Percentiles rank a stretch among this genome's conserved stretches.
Conservation (phyloP, 2,888 invertebrate species). For the Ischnura elegans region DNA sequence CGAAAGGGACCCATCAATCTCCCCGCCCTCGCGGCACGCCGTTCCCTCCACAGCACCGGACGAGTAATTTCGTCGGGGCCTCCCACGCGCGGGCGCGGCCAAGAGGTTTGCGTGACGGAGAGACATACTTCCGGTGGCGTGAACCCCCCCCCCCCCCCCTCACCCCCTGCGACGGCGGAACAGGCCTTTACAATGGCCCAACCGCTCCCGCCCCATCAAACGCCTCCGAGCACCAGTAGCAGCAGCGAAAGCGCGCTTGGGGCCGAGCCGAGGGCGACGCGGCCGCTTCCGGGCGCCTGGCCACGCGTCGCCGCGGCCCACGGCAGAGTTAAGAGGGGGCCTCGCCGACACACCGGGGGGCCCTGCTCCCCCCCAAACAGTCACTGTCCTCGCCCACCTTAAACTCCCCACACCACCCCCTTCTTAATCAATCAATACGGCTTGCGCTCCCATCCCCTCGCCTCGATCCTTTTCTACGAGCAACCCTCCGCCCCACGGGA, state of each 20-base stretch:
- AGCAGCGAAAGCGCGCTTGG: conserved; percentile 24
- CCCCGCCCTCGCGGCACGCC: conserved; percentile 8
- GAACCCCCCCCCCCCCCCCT: too few relatives aligned
- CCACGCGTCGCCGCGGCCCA: conserved; percentile 22
- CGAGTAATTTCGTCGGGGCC: conserved; percentile 52
- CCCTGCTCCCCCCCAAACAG: conserved; percentile 30
- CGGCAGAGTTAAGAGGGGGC: conserved; percentile 42
- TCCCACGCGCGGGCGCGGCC: conserved; percentile 43
- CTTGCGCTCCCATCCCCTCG: not conserved
- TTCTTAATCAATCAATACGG: conserved; percentile 64
- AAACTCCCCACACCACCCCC: not conserved
- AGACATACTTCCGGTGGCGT: conserved; percentile 67
- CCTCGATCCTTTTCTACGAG: not conserved
- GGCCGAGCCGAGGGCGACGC: not conserved
- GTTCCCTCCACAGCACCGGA: not conserved
- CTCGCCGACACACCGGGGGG: conserved; percentile 44
- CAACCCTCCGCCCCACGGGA: not conserved
- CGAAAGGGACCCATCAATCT: not conserved
- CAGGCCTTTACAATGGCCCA: not conserved
- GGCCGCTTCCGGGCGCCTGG: conserved; percentile 57
- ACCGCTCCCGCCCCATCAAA: not conserved
- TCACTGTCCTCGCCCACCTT: conserved; percentile 53
- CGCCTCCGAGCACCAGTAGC: not conserved
- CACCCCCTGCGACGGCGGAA: not conserved
- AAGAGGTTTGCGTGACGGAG: conserved; percentile 59